Base-by-base conservation (phyloP, 37 sponge, comb jelly and placozoan species). In the Hexactinellida sp. region DNA sequence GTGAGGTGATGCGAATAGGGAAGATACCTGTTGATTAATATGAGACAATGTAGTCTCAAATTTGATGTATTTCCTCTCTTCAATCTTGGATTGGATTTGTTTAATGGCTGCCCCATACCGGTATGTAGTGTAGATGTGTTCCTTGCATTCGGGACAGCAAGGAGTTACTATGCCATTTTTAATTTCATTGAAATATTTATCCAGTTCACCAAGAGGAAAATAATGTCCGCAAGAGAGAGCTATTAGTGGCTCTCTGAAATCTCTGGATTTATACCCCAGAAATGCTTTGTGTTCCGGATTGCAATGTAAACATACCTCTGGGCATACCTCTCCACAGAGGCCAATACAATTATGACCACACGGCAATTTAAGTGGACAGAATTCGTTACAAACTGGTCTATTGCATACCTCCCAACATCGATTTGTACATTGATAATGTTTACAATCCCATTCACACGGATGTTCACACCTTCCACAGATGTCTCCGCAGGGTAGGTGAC, bases 341-440 rank as follows among this genome's bases (percentile, higher is more conserved):
- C 95, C 95, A 90, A 95, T 91, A 52, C 95, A 95, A 0, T 54
- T 89, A 38, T 95, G 95, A 9, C 86, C 85, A 90, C 95, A 95
- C 37, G 38, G 82, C 38, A 92, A 36, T 13, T 30, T 7, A 82
- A 89, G 85, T 23, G 0, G 35, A 37, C 93, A 93, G 0, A 88
- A 84, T 25, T 37, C 36, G 37, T 93, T 34, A 87, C 95, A 95
- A 36, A 54, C 86, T 32, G 89, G 93, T 25, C 95, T 90, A 39
- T 92, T 71, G 63, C 95, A 94, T 19, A 38, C 36, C 54, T 92
- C 90, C 37, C 93, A 91, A 91, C 95, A 94, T 52, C 30, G 76
- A 36, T 85, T 85, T 0, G 92, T 88, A 55, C 95, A 95, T 28
- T 82, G 83, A 38, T 85, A 63, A 82, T 95, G 95, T 24, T 24